Percentiles rank a stretch among this genome's conserved stretches.
Conservation (phyloP, 1,140 invertebrate genomes). For the Diabrotica undecimpunctata region DNA sequence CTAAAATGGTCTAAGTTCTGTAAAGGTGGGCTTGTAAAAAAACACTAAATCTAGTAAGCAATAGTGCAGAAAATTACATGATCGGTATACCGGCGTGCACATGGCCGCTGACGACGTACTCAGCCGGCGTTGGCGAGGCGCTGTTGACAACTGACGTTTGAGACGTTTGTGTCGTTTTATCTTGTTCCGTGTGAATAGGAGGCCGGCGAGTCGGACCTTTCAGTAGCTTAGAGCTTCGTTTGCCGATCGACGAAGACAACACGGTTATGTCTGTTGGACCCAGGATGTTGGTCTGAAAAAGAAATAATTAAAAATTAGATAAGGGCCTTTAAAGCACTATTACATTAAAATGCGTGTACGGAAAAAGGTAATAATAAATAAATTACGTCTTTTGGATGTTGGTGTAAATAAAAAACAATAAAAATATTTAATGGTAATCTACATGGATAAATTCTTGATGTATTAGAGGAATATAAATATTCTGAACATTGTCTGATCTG, state of each 20-base stretch:
- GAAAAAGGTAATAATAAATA: no score
- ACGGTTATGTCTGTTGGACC: conserved; percentile 4
- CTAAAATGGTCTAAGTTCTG: no score
- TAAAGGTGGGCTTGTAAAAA: no score
- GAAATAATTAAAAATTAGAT: neutral
- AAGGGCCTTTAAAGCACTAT: no score
- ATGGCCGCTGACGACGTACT: conserved; percentile 13
- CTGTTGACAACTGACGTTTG: neutral
- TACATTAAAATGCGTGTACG: no score
- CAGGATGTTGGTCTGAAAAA: conserved; percentile 10
- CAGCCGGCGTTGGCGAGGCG: neutral
- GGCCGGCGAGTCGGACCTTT: neutral
- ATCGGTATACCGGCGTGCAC: conserved; percentile 20
- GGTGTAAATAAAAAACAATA: no score
- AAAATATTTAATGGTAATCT: no score
- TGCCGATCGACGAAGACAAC: neutral
- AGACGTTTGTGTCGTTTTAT: neutral
- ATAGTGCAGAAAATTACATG: conserved; percentile 16
- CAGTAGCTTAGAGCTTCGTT: neutral
- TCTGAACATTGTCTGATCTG: no score
- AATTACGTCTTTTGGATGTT: no score
- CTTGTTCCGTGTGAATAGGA: neutral
- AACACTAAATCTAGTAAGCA: neutral
- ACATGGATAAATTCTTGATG: no score
- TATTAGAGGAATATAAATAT: no score